Evolutionary conservation across 2,113 vertebrate species (phyloP).

Genomic region (Alethe castanea): DNA sequence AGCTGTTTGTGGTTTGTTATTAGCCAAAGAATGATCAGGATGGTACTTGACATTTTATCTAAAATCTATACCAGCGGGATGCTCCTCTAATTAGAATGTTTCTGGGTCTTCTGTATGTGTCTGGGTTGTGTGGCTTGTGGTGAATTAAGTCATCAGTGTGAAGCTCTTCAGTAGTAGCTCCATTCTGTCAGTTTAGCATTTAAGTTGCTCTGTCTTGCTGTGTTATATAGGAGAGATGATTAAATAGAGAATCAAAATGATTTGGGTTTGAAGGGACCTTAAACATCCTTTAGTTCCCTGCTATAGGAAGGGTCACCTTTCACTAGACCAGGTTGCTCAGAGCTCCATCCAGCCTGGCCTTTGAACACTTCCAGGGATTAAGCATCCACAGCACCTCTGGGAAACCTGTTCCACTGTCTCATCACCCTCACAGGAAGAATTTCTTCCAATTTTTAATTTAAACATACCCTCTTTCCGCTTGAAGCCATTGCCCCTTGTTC

Average conservation of each 20-base stretch:
- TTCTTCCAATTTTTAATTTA: background rate
- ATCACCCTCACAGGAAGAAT: background rate
- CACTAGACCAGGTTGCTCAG: background rate
- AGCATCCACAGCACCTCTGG: background rate
- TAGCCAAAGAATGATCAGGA: background rate
- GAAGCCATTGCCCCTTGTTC: rapidly evolving
- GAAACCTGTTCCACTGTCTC: background rate
- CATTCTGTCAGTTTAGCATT: background rate
- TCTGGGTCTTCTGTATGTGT: background rate
- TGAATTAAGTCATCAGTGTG: background rate
- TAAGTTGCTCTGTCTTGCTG: background rate
- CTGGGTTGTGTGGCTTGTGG: rapidly evolving
- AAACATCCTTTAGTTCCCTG: background rate
- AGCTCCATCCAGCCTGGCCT: background rate
- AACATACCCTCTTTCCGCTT: background rate
- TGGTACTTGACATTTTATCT: background rate
- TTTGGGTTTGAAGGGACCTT: background rate
- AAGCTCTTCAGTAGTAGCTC: background rate
- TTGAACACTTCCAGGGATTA: background rate
- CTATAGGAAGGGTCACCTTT: background rate
- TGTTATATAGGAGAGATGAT: background rate
- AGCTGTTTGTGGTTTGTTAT: background rate
- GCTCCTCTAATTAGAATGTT: background rate
- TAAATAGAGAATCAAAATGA: background rate
- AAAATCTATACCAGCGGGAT: background rate